Base-by-base conservation (phyloP, 2,888 invertebrate genomes). In the Microplitis manilae region DNA sequence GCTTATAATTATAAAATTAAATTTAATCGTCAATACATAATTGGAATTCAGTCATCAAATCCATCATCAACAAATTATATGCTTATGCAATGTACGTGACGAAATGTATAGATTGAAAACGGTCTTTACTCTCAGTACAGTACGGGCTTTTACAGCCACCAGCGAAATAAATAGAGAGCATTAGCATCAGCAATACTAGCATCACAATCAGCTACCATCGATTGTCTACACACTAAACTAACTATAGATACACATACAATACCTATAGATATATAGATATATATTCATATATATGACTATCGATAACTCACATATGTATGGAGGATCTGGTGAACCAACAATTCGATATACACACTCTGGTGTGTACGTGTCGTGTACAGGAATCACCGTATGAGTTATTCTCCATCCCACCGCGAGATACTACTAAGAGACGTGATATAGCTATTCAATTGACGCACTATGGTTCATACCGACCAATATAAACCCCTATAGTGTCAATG, bases 11-110 rank as follows among this genome's bases (percentile, higher is more conserved):
- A 30, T 30, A 30, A 30, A 30, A 30, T 30, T 30, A 30, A 30
- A 30, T 30, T 30, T 30, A 30, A 30, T 30, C 30, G 50, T 50
- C 8, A 9, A 50, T 50, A 13, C 30, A 68, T 68, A 75, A 75
- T 75, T 38, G 17, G 39, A 75, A 68, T 61, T 50, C 70, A 72
- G 9, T 72, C 71, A 76, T 68, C 40, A 70, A 75, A 78, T 50
- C 64, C 39, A 39, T 73, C 73, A 75, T 79, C 75, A 70, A 73
- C 78, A 78, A 79, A 79, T 78, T 78, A 73, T 70, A 69, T 62
- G 73, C 76, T 73, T 73, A 71, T 71, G 65, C 72, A 73, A 50
- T 13, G 30, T 30, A 77, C 59, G 39, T 59, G 67, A 13, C 17
- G 41, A 40, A 65, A 73, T 65, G 68, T 68, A 68, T 61, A 68